phyloP scores from a whole-genome alignment of 2,797 vertebrate genomes.

The Gymnoscopelus braueri region DNA sequence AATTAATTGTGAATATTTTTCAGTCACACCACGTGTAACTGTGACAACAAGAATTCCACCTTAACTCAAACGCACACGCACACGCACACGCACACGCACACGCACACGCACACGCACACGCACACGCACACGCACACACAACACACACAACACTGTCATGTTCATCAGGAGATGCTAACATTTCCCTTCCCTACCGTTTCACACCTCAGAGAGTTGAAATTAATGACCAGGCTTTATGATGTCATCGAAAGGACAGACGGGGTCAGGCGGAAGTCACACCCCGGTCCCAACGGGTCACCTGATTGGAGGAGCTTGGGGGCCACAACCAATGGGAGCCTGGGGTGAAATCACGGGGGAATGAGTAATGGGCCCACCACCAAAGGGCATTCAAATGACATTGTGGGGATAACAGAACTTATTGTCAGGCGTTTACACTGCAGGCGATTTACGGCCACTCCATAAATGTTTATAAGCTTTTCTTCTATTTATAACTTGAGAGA shows the following conservation, averaged over 20 bases:
- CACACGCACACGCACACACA: slow-evolving; percentile 1
- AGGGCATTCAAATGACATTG: slow-evolving; percentile 82
- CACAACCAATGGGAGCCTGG: slow-evolving; percentile 49
- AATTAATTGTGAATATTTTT: too few species aligned
- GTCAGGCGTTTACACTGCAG: slow-evolving; percentile 77
- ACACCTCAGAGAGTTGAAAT: slow-evolving; percentile 54
- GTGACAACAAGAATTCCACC: slow-evolving; percentile 37
- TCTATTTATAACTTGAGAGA: slow-evolving; percentile 82
- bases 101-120: slow-evolving; percentile 18
- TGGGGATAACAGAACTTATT: slow-evolving; percentile 79
- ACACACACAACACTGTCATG: slow-evolving; percentile 30
- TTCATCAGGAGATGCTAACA: slow-evolving; percentile 60
- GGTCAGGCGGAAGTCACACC: slow-evolving; percentile 37
- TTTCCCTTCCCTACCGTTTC: slow-evolving; percentile 50
- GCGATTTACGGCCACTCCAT: slow-evolving; percentile 80
- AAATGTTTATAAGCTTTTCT: slow-evolving; percentile 86
- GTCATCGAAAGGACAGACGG: slow-evolving; percentile 54
- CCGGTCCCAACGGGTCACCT: slow-evolving; percentile 27
- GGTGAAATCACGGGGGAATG: slow-evolving; percentile 52
- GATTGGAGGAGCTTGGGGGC: slow-evolving; percentile 58
- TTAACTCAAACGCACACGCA: slow-evolving; percentile 38
- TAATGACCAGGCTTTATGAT: slow-evolving; percentile 54
- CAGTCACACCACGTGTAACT: slow-evolving; percentile 7
- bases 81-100: slow-evolving; percentile 29
- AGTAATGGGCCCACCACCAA: slow-evolving; percentile 71